Base-by-base conservation (phyloP, 2,797 vertebrate genomes). In the Rhadinocentrus ornatus region DNA sequence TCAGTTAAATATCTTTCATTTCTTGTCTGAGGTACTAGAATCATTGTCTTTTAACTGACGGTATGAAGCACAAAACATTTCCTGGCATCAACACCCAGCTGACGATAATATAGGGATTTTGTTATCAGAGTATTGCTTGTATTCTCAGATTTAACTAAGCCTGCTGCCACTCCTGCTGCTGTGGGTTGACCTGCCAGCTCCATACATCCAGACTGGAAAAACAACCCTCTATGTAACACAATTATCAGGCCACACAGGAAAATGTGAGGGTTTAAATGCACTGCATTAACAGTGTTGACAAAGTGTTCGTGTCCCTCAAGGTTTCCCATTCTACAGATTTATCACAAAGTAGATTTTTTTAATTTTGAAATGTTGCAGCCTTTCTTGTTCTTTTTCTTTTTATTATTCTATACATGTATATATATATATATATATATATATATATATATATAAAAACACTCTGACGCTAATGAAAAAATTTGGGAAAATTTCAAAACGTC, bases 91-190 rank as follows among this genome's bases (percentile, higher is more conserved):
- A 54, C 57, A 31, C 73, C 71, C 44, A 46, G 52, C 69, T 74
- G 80, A 78, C 73, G 72, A 72, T 53, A 66, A 46, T 53, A 79
- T 34, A n/a, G 22, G 44, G 56, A 61, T 41, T 73, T 71, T 32
- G 75, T 77, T 62, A 75, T 76, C 78, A 71, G 56, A 67, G 18
- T 18, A 29, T 39, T 59, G 32, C 78, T 62, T 61, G 27, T 69
- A 27, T 72, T 77, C 54, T 85, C 59, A 67, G 32, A 72, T 55
- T 59, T 81, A 72, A 87, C 77, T 75, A 69, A 88, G 70, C 69
- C 44, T 71, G 68, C 65, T 62, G 57, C 35, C 70, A 27, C 66
- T 78, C 83, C 80, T 85, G 76, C 83, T 69, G 77, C 57, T 62
- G 71, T 59, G 32, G 56, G 59, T 39, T 55, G 71, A 76, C 63